These are phyloP conservation scores for Panopea generosa DNA, from an alignment of 2,888 invertebrate genomes.

Conservation along the genomic window DNA sequence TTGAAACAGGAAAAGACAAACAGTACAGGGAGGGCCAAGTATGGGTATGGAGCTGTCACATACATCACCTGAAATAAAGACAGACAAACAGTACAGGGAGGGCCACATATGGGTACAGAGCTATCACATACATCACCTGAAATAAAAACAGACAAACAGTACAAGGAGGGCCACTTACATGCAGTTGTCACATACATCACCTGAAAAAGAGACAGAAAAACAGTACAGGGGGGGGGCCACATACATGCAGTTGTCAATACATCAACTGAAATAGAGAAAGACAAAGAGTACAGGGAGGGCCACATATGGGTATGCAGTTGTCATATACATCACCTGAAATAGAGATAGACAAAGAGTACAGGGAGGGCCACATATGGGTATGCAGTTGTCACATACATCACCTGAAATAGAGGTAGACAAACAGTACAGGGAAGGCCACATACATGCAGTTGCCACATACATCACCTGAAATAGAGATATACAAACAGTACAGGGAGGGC, in stretches of 20 bases:
- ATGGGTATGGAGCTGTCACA: constrained; percentile 65
- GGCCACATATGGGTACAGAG: constrained; percentile 64
- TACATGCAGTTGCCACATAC: constrained; percentile 65
- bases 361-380: constrained; percentile 66
- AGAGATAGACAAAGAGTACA: too few species aligned
- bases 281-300: background rate
- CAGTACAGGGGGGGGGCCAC: constrained; percentile 55
- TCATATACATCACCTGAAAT: too few species aligned
- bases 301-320: too few species aligned
- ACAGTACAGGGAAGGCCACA: constrained; percentile 63
- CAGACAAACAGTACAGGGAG: constrained; percentile 62
- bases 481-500: background rate
- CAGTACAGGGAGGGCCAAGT: constrained; percentile 64
- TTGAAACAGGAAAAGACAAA: constrained; percentile 68
- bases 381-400: constrained; percentile 68
- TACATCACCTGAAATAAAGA: constrained; percentile 67
- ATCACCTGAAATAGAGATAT: constrained; percentile 62
- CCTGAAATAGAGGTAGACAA: constrained; percentile 67
- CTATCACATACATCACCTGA: constrained; percentile 71
- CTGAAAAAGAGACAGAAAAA: constrained; percentile 19
- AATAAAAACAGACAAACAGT: constrained; percentile 12
- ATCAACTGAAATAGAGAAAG: constrained; percentile 69
- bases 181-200: too few species aligned
- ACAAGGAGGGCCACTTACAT: background rate
- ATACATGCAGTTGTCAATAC: constrained; percentile 64